These are phyloP conservation scores for Enhydra lutris DNA, from an alignment of 2,113 vertebrate species.

Conservation along the genomic window DNA sequence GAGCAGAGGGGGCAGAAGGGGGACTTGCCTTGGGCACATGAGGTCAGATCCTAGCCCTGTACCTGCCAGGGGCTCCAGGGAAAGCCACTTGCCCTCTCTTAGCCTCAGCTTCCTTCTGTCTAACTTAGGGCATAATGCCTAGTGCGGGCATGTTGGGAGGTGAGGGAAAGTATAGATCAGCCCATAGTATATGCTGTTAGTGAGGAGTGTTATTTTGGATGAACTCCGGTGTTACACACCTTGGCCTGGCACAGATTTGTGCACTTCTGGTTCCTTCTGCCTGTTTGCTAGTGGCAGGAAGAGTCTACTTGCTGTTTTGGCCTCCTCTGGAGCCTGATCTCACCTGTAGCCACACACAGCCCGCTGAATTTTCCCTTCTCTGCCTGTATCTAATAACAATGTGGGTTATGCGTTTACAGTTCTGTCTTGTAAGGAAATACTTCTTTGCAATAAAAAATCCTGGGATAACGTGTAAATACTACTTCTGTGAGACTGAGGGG, in stretches of 20 bases:
- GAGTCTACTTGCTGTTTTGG: not conserved
- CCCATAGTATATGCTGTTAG: not conserved
- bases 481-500: not conserved
- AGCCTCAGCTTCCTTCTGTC: not conserved
- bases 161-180: not conserved
- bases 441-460: not conserved
- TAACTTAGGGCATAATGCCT: not conserved
- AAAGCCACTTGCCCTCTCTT: not conserved
- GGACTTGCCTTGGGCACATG: not conserved
- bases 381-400: not conserved
- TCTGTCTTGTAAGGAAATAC: not conserved
- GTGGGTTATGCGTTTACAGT: not conserved
- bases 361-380: not conserved
- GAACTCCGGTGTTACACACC: not conserved
- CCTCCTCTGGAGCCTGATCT: not conserved
- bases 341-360: not conserved
- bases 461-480: not conserved
- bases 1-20: not conserved
- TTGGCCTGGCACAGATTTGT: not conserved
- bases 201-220: not conserved
- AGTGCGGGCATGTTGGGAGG: not conserved
- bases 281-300: not conserved
- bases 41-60: not conserved
- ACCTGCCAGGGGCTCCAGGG: too few relatives aligned
- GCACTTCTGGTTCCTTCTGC: not conserved